These are phyloP conservation scores for Zhuqinia jingwanae DNA, from an alignment of 2,888 invertebrate species.

Conservation along the genomic window DNA sequence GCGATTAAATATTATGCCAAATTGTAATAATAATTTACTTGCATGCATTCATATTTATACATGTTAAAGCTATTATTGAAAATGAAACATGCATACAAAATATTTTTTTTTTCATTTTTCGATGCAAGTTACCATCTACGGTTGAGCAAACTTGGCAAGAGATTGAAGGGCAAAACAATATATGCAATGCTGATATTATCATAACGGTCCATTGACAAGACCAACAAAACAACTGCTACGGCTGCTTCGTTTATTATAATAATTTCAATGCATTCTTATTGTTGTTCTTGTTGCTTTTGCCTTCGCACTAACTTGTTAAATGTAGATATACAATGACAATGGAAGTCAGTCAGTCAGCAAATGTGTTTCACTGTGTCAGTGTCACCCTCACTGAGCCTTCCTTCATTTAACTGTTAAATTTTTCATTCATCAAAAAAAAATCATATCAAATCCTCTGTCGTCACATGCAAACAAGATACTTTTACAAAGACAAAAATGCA, in stretches of 20 bases:
- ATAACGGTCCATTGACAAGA: conserved; percentile 32
- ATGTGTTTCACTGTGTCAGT: conserved; percentile 35
- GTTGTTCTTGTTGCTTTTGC: neutral
- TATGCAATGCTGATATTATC: too few relatives aligned
- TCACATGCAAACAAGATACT: neutral
- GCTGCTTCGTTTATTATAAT: too few relatives aligned
- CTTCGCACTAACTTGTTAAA: conserved; percentile 13
- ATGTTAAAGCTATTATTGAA: too few relatives aligned
- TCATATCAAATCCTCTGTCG: neutral
- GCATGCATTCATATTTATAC: too few relatives aligned
- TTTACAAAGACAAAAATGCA: neutral
- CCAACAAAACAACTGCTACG: neutral
- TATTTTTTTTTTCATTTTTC: neutral
- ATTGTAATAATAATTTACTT: neutral
- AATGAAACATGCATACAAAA: neutral
- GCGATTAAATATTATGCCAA: neutral
- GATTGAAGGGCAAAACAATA: conserved; percentile 24
- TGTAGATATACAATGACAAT: conserved; percentile 18
- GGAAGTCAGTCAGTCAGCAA: neutral
- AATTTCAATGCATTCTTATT: neutral
- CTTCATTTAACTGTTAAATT: conserved; percentile 13
- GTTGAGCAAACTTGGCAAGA: conserved; percentile 26
- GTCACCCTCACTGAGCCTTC: conserved; percentile 3
- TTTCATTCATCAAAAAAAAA: neutral
- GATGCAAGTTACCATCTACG: neutral